Conservation (phyloP, 2,888 invertebrate genomes). For the Thalpophila matura region DNA sequence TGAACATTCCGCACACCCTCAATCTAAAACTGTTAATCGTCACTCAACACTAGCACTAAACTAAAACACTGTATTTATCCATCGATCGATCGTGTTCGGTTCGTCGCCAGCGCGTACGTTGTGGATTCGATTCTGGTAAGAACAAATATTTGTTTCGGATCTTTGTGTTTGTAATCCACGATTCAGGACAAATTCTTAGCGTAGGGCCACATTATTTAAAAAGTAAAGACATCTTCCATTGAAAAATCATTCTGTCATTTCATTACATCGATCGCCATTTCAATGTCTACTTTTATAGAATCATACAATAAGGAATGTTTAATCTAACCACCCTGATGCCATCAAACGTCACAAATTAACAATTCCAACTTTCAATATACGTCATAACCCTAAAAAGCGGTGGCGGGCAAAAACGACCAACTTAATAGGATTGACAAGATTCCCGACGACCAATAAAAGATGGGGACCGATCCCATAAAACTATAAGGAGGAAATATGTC, state of each 20-base stretch:
- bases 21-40: too few relatives aligned
- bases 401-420: slow-evolving; percentile 74
- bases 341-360: slow-evolving; percentile 75
- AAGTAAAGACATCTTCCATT: not conserved
- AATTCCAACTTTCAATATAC: slow-evolving; percentile 78
- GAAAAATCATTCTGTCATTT: not conserved
- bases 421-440: slow-evolving; percentile 88
- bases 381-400: slow-evolving; percentile 72
- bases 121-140: too few relatives aligned
- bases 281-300: slow-evolving; percentile 39
- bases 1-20: too few relatives aligned
- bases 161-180: too few relatives aligned
- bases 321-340: slow-evolving; percentile 59
- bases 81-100: too few relatives aligned
- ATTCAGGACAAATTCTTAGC: too few relatives aligned
- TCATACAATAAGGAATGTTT: slow-evolving; percentile 54
- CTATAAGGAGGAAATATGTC: slow-evolving; percentile 88
- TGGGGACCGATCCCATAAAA: slow-evolving; percentile 87
- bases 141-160: too few relatives aligned
- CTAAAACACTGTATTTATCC: too few relatives aligned
- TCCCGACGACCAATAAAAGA: slow-evolving; percentile 87
- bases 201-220: too few relatives aligned
- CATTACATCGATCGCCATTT: slow-evolving; percentile 18
- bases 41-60: too few relatives aligned
- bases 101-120: too few relatives aligned